Evolutionary conservation across 30 jellyfish, hydroid and myxozoan species (phyloP).

Genomic region (Rhopilema esculentum): DNA sequence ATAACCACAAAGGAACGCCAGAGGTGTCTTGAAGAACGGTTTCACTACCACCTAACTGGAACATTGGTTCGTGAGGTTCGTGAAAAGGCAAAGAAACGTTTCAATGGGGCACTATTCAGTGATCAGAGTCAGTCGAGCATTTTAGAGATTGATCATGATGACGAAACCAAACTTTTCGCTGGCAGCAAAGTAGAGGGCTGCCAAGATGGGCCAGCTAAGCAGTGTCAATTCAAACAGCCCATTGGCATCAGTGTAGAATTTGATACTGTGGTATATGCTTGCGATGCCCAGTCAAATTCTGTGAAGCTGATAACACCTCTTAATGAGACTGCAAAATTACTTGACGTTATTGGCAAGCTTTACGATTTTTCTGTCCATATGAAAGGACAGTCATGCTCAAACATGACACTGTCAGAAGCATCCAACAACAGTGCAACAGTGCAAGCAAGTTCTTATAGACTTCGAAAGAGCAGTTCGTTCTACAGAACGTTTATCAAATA

Average conservation of each 20-base stretch:
- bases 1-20: too few relatives aligned
- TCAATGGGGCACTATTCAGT: slow-evolving; percentile 42
- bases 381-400: slow-evolving; percentile 31
- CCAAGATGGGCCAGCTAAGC: slow-evolving; percentile 46
- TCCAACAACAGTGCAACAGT: slow-evolving; percentile 21
- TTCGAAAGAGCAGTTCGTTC: slow-evolving; percentile 33
- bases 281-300: slow-evolving; percentile 41
- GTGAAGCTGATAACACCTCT: slow-evolving; percentile 55
- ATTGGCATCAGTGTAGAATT: slow-evolving; percentile 38
- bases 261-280: slow-evolving; percentile 37
- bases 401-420: slow-evolving; percentile 49
- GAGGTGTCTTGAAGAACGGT: too few relatives aligned
- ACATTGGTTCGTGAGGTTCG: slow-evolving; percentile 58
- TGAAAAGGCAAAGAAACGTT: slow-evolving; percentile 54
- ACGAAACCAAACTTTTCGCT: slow-evolving; percentile 38
- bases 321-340: slow-evolving; percentile 28
- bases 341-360: slow-evolving; percentile 48
- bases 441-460: slow-evolving; percentile 35
- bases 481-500: slow-evolving; percentile 26
- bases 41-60: too few relatives aligned
- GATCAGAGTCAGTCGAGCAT: slow-evolving; percentile 60
- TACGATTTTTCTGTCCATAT: slow-evolving; percentile 27
- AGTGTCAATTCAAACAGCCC: slow-evolving; percentile 58
- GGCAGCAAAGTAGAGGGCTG: slow-evolving; percentile 45
- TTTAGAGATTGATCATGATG: slow-evolving; percentile 36